Evolutionary conservation across 2,888 invertebrate genomes (phyloP).

Genomic region (Nysson spinosus): DNA sequence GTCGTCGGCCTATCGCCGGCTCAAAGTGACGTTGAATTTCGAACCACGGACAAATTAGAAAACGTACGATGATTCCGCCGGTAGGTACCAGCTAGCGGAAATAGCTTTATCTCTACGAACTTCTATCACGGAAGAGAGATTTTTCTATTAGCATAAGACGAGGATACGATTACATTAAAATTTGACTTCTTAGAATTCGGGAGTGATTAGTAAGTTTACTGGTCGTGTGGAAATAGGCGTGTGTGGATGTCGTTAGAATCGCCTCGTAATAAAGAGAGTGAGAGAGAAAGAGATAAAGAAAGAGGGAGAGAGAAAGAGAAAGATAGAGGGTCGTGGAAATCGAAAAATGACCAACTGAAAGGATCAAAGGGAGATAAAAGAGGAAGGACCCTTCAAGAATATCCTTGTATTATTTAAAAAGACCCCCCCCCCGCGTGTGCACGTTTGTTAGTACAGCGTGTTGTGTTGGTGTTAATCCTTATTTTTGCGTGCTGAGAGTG

Average conservation of each 20-base stretch:
- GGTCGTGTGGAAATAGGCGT: background rate
- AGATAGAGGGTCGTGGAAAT: background rate
- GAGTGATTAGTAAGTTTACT: too few species aligned
- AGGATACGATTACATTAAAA: too few species aligned
- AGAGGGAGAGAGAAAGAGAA: conserved; percentile 3
- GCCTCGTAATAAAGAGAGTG: background rate
- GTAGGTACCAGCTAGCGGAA: conserved; percentile 26
- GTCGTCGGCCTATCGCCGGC: conserved; percentile 12
- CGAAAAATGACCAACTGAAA: conserved; percentile 27
- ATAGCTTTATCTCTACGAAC: background rate
- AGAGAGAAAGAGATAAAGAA: background rate
- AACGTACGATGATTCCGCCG: conserved; percentile 35
- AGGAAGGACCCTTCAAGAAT: background rate
- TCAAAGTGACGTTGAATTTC: conserved; percentile 20
- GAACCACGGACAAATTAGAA: conserved; percentile 10
- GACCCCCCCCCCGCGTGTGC: background rate
- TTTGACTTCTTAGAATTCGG: too few species aligned
- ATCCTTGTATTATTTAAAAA: background rate
- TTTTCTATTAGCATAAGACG: too few species aligned
- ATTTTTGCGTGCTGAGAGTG: conserved; percentile 2
- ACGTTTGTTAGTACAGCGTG: background rate
- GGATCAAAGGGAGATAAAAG: background rate
- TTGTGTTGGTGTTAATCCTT: background rate
- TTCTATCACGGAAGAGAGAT: background rate
- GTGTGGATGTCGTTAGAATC: conserved; percentile 16